Evolutionary conservation across 1,140 invertebrate genomes (phyloP).

Genomic region (Mizuhopecten yessoensis): DNA sequence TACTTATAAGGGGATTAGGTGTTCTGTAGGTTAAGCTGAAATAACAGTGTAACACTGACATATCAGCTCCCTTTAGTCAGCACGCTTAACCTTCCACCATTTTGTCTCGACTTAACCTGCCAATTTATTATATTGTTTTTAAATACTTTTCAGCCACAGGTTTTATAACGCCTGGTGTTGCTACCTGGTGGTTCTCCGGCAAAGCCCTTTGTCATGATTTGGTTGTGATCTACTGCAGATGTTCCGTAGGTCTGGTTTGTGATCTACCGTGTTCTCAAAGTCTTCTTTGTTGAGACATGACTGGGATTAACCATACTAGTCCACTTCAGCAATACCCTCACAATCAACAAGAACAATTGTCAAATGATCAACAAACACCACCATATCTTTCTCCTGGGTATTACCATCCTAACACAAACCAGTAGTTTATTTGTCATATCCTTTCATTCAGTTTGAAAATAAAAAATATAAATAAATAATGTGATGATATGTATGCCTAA

Average conservation of each 20-base stretch:
- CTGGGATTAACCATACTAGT: neutral
- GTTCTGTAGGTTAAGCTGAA: neutral
- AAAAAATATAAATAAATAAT: neutral
- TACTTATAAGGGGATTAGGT: neutral
- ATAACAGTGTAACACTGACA: neutral
- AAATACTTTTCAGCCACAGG: neutral
- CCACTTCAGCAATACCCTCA: neutral
- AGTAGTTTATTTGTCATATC: neutral
- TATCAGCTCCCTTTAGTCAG: neutral
- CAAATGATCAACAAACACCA: neutral
- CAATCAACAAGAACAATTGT: neutral
- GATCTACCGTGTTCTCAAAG: no score
- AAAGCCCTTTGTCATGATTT: neutral
- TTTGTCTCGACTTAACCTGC: neutral
- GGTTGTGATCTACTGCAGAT: neutral
- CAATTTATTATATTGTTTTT: neutral
- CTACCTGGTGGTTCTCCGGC: neutral
- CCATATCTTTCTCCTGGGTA: neutral
- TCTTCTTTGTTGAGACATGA: neutral
- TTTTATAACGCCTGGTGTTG: neutral
- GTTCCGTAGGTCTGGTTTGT: neutral
- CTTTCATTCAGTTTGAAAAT: neutral
- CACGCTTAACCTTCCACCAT: neutral
- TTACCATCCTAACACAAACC: neutral
- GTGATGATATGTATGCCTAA: neutral